Evolutionary conservation across 2,797 vertebrate species (phyloP).

Genomic region (Tarsius wallacei): DNA sequence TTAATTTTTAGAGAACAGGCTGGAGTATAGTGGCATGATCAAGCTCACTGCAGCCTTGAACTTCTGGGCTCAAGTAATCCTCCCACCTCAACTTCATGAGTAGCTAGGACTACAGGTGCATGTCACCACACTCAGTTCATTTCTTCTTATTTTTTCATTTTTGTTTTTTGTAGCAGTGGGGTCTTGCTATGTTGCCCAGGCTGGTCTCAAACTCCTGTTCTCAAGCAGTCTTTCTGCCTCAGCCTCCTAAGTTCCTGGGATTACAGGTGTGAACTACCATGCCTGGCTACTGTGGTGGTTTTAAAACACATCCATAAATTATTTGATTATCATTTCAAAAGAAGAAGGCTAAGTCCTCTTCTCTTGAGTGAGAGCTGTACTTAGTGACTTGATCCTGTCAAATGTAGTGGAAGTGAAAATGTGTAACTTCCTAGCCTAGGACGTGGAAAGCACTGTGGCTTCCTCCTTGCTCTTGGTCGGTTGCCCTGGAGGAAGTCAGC

Average conservation of each 20-base stretch:
- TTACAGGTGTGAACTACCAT: neutral
- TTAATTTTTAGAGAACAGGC: neutral
- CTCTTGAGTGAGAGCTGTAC: neutral
- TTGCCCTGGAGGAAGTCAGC: neutral
- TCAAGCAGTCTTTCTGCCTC: neutral
- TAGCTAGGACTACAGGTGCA: neutral
- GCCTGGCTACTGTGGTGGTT: neutral
- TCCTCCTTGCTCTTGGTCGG: neutral
- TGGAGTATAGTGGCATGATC: neutral
- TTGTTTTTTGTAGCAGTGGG: neutral
- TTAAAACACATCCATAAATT: neutral
- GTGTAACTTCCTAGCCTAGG: neutral
- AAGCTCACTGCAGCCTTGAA: neutral
- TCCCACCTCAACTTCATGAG: neutral
- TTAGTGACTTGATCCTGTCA: neutral
- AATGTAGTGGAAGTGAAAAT: neutral
- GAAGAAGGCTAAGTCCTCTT: neutral
- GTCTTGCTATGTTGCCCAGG: neutral
- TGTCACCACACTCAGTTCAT: neutral
- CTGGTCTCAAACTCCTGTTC: neutral
- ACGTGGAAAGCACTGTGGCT: neutral
- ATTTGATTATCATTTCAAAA: slow-evolving; percentile 10
- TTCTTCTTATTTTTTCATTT: neutral
- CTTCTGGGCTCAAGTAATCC: neutral
- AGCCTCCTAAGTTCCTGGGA: neutral